These are phyloP conservation scores for Fulmarus glacialis DNA, from an alignment of 2,113 vertebrate species.

Conservation along the genomic window DNA sequence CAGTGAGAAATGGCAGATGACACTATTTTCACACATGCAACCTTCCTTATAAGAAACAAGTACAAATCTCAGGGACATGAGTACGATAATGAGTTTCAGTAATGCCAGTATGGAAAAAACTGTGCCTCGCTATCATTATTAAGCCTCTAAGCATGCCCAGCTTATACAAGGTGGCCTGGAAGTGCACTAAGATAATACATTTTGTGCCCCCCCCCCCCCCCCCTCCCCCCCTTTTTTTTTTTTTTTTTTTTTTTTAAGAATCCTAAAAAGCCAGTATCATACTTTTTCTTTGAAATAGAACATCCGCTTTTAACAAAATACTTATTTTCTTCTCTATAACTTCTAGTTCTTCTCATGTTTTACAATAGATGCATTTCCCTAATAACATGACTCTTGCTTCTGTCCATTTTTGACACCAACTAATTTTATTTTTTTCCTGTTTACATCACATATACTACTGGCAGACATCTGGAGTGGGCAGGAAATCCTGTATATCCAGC, in stretches of 20 bases:
- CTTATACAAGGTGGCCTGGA: background rate
- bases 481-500: background rate
- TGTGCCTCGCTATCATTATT: background rate
- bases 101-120: background rate
- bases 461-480: background rate
- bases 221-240: too few relatives aligned
- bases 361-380: background rate
- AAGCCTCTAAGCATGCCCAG: background rate
- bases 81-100: fast-evolving
- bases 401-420: background rate
- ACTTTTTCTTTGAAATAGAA: background rate
- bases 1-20: background rate
- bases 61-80: background rate
- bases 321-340: background rate
- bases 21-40: background rate
- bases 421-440: background rate
- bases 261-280: background rate
- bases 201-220: background rate
- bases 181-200: background rate
- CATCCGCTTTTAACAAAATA: background rate
- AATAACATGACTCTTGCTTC: background rate
- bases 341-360: background rate
- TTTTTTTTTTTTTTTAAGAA: background rate
- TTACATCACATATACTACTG: background rate
- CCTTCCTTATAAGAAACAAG: background rate